Evolutionary conservation across 2,888 invertebrate species (phyloP), one percentile per base, ranked within the genome.

Genomic region (Noctua janthina): DNA sequence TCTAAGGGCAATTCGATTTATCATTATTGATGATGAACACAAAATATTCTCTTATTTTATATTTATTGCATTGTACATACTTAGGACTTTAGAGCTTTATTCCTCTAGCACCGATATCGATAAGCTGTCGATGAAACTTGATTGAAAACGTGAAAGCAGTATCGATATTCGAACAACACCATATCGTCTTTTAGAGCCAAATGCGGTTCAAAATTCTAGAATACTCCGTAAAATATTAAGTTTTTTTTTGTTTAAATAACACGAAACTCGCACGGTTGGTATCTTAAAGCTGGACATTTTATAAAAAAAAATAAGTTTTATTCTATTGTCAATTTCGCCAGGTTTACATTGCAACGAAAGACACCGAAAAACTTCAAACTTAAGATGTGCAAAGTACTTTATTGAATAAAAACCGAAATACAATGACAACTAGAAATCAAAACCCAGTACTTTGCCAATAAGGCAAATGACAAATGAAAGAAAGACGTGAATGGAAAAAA

Each of bases 11-110:
- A 86, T 81, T 74, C 43, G 10, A 85, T 81, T 56, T 64, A 74
- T 73, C 49, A 51, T 80, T 81, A 66, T 70, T 73, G 68, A 83
- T 62, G 29, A 62, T 84, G 85, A 85, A 85, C 85, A 87, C 81
- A 86, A 62, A 17, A 54, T 62, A 76, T 39, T 62, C 56, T 76
- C 68, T 69, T 76, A 86, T 7, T 39, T 51, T 62, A 56, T 62
- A 80, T 72, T 74, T 64, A 86, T 86, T 82, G 72, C 85, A 84
- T 71, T 59, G n/a, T 56, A 51, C 13, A 77, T n/a, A 35, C 59
- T 39, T 56, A 67, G 43, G 62, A 23, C 10, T 54, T 62, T 74
- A 84, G 54, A 71, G 54, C n/a, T 23, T 23, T 15, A 64, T 51
- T 62, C 56, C 49, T 81, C 56, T 75, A 75, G 68, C 68, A 75